Conservation (phyloP, 2,113 vertebrate genomes). For the Python bivittatus region DNA sequence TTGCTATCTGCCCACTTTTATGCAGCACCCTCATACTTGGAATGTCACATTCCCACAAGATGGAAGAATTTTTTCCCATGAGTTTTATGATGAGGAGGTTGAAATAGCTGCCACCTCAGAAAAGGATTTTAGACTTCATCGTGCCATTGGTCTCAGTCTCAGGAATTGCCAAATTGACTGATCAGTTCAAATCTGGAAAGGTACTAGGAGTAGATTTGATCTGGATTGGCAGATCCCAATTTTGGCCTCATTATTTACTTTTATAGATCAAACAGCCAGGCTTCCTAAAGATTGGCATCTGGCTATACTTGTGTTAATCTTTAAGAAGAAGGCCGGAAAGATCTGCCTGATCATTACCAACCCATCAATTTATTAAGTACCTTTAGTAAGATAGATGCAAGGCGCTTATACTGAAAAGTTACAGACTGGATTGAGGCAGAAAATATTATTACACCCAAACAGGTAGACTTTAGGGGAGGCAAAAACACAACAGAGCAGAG, state of each 20-base stretch:
- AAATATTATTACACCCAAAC: background rate
- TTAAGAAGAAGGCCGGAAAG: background rate
- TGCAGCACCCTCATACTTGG: background rate
- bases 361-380: background rate
- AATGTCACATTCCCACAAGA: background rate
- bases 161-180: background rate
- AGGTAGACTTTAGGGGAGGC: background rate
- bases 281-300: background rate
- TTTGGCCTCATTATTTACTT: background rate
- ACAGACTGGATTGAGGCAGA: background rate
- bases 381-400: too few relatives aligned
- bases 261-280: background rate
- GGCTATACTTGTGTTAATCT: background rate
- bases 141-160: background rate
- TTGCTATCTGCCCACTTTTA: background rate
- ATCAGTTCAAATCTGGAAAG: background rate
- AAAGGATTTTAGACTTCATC: background rate
- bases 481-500: background rate
- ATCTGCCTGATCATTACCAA: background rate
- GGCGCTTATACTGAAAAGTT: background rate
- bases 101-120: background rate
- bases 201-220: background rate
- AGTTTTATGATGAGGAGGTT: background rate
- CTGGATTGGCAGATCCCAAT: background rate
- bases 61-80: background rate